These are phyloP conservation scores for Mythimna loreyi DNA, from an alignment of 2,888 invertebrate genomes.

Conservation along the genomic window DNA sequence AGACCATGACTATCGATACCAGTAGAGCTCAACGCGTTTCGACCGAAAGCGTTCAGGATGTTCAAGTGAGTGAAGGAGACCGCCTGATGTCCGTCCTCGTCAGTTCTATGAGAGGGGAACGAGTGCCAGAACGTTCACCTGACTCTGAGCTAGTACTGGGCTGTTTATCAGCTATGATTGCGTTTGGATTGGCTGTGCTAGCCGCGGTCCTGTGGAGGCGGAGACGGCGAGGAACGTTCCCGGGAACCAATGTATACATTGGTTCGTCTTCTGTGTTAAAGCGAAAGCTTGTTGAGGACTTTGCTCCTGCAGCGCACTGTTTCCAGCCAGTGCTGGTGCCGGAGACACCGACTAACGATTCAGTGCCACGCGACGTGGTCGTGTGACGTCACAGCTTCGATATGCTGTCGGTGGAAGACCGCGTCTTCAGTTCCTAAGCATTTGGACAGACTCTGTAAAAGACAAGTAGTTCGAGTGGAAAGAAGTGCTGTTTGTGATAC, in stretches of 20 bases:
- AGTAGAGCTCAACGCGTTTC: constrained; percentile 92
- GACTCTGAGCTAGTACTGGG: constrained; percentile 91
- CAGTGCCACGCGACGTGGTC: constrained; percentile 89
- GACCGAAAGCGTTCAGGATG: constrained; percentile 92
- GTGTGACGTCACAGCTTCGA: constrained; percentile 93
- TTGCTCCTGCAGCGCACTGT: constrained; percentile 86
- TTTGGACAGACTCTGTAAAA: constrained; percentile 77
- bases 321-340: constrained; percentile 92
- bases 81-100: constrained; percentile 92
- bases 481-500: constrained; percentile 74
- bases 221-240: constrained; percentile 89
- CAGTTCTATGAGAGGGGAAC: constrained; percentile 92
- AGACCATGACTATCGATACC: constrained; percentile 92
- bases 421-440: constrained; percentile 90
- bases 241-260: constrained; percentile 91
- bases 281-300: constrained; percentile 92
- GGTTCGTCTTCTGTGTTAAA: constrained; percentile 91
- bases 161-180: constrained; percentile 90
- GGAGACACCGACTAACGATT: constrained; percentile 83
- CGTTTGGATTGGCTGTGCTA: constrained; percentile 87
- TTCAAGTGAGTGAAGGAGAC: constrained; percentile 90
- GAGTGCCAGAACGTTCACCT: constrained; percentile 87
- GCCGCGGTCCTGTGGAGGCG: constrained; percentile 90
- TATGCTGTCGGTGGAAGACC: constrained; percentile 90
- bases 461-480: constrained; percentile 74